phyloP scores from a whole-genome alignment of 2,113 vertebrate genomes.

The Eurypyga helias region DNA sequence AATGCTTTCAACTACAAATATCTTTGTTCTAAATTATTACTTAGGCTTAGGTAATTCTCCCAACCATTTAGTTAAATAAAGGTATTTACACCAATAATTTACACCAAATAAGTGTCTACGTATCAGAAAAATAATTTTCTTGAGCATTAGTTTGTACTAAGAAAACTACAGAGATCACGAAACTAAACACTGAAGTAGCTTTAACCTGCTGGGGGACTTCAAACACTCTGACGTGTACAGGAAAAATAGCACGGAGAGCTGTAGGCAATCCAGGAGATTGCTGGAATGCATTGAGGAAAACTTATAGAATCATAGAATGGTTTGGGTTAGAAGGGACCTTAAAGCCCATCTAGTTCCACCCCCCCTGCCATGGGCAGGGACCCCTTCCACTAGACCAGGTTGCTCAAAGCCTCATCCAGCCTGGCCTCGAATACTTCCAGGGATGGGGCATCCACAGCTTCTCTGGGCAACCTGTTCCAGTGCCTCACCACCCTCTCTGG shows the following conservation, averaged over 20 bases:
- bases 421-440: too few species aligned
- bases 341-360: too few species aligned
- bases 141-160: not conserved
- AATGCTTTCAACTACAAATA: not conserved
- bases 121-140: not conserved
- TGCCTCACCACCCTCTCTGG: too few species aligned
- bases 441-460: too few species aligned
- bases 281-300: not conserved
- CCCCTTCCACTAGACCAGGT: too few species aligned
- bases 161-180: not conserved
- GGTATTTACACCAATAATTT: not conserved
- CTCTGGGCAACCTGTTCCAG: too few species aligned
- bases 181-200: not conserved
- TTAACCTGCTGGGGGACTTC: not conserved
- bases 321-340: too few species aligned
- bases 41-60: not conserved
- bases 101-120: not conserved
- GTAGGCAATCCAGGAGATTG: not conserved
- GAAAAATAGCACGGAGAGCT: not conserved
- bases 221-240: not conserved
- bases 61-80: not conserved
- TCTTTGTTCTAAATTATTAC: not conserved
- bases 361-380: too few species aligned
- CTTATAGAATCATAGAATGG: too few species aligned
- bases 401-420: too few species aligned